phyloP scores from a whole-genome alignment of 2,797 vertebrate genomes.

The Geotrypetes seraphini region DNA sequence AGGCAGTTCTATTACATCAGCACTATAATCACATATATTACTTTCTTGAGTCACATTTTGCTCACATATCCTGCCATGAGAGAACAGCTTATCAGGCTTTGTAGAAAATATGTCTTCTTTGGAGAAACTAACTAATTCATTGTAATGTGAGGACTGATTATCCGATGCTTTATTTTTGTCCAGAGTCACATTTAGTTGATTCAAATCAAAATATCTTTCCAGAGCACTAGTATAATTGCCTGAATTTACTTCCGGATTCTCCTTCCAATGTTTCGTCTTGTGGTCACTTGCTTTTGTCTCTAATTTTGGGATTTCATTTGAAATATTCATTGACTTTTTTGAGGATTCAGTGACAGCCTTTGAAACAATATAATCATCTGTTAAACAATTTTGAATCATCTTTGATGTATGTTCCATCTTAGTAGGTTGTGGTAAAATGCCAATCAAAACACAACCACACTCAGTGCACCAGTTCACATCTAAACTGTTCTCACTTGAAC shows the following conservation, averaged over 20 bases:
- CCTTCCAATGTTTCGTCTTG: neutral
- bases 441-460: neutral
- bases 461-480: neutral
- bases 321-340: neutral
- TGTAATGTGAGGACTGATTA: neutral
- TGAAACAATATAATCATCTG: neutral
- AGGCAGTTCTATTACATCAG: neutral
- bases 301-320: neutral
- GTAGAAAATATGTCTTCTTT: neutral
- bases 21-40: neutral
- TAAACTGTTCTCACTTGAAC: neutral
- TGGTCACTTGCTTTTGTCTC: neutral
- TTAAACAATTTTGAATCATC: neutral
- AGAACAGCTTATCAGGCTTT: neutral
- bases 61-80: neutral
- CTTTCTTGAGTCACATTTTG: neutral
- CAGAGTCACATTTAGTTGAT: conserved; percentile 17
- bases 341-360: neutral
- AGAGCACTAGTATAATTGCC: conserved; percentile 21
- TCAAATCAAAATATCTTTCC: conserved; percentile 42
- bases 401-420: neutral
- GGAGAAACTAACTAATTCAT: neutral
- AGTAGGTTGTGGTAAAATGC: neutral
- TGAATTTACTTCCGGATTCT: neutral
- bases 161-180: neutral